phyloP scores from a whole-genome alignment of 2,113 vertebrate genomes.

The Podarcis muralis region DNA sequence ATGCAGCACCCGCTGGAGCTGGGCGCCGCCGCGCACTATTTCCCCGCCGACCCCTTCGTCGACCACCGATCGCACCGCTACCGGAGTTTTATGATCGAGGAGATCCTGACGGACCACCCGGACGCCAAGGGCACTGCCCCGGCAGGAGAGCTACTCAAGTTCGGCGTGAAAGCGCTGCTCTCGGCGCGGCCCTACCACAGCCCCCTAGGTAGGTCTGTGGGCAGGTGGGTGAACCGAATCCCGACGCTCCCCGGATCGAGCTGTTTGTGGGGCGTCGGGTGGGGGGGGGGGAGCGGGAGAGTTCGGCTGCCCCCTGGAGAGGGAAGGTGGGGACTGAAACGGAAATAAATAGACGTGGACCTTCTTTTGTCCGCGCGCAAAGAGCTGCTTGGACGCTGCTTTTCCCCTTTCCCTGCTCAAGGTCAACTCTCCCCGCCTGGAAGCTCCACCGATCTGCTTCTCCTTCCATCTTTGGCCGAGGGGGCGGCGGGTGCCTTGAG shows the following conservation, averaged over 20 bases:
- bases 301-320: background rate
- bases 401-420: too few relatives aligned
- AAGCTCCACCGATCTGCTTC: too few relatives aligned
- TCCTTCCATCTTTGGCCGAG: too few relatives aligned
- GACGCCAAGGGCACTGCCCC: conserved; percentile 86
- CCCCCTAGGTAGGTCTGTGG: background rate
- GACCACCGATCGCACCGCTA: conserved; percentile 96
- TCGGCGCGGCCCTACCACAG: conserved; percentile 91
- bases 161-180: conserved; percentile 93
- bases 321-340: background rate
- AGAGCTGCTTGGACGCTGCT: too few relatives aligned
- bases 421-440: too few relatives aligned
- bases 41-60: conserved; percentile 83
- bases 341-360: background rate
- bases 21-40: conserved; percentile 80
- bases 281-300: background rate
- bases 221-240: background rate
- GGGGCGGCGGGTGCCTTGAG: too few relatives aligned
- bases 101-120: conserved; percentile 93
- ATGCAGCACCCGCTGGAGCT: conserved; percentile 93
- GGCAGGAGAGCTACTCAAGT: conserved; percentile 90
- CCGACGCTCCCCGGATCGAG: background rate
- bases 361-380: background rate
- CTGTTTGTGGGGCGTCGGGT: background rate
- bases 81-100: conserved; percentile 98